Evolutionary conservation across 2,113 vertebrate species (phyloP).

Genomic region (Proteles cristata): DNA sequence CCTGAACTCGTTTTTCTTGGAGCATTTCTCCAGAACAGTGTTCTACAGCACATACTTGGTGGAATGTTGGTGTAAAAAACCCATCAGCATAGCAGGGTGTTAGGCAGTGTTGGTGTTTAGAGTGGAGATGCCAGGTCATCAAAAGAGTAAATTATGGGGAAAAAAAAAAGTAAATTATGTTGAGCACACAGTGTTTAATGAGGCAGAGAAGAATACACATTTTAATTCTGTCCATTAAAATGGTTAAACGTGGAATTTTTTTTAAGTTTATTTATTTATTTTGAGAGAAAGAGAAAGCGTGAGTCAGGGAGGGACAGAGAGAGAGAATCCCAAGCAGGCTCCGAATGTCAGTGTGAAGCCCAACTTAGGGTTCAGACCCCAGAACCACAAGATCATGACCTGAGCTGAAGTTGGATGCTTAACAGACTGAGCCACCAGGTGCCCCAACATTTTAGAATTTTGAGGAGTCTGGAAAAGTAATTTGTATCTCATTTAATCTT

Average conservation of each 20-base stretch:
- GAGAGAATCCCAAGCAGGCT: too few relatives aligned
- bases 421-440: too few relatives aligned
- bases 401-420: too few relatives aligned
- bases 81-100: not conserved
- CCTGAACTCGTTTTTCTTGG: constrained; percentile 19
- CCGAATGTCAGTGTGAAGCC: too few relatives aligned
- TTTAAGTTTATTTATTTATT: too few relatives aligned
- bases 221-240: constrained; percentile 35
- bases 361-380: too few relatives aligned
- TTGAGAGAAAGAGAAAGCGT: too few relatives aligned
- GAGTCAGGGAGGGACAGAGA: too few relatives aligned
- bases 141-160: not conserved
- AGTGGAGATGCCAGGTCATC: not conserved
- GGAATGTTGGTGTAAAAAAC: not conserved
- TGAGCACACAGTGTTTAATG: not conserved
- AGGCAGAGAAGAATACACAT: not conserved
- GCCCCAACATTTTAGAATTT: constrained; percentile 21
- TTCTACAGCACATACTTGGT: not conserved
- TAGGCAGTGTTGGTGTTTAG: not conserved
- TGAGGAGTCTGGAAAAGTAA: not conserved
- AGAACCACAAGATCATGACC: too few relatives aligned
- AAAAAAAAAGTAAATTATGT: not conserved
- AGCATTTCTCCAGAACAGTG: not conserved
- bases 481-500: not conserved
- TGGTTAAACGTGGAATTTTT: not conserved